Conservation (phyloP, 1,140 invertebrate genomes). For the Dolichoris vasculosae region DNA sequence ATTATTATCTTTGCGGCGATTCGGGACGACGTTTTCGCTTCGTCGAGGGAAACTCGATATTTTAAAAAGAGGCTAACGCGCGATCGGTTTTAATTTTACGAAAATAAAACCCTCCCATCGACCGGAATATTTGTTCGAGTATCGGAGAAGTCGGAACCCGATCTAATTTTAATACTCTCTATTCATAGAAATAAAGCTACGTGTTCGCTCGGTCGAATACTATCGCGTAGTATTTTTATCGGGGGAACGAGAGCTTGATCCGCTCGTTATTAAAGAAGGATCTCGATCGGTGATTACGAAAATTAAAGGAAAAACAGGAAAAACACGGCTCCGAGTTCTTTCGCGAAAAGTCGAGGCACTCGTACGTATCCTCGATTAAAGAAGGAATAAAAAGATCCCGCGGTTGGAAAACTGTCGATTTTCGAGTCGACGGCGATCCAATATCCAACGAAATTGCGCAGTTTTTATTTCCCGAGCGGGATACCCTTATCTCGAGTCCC, state of each 20-base stretch:
- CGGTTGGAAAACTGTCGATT: neutral
- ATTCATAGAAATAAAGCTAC: neutral
- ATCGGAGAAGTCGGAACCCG: neutral
- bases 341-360: neutral
- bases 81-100: neutral
- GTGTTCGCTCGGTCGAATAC: no score
- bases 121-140: neutral
- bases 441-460: neutral
- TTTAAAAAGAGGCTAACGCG: neutral
- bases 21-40: neutral
- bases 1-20: neutral
- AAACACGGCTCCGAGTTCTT: no score
- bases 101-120: no score
- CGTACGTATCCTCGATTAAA: neutral
- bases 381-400: neutral
- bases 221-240: neutral
- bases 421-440: neutral
- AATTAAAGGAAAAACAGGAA: no score
- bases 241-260: no score
- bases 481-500: neutral
- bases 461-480: neutral
- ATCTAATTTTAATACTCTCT: neutral
- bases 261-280: no score
- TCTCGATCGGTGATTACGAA: no score
- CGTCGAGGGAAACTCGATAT: neutral